Conservation (phyloP, 2,113 vertebrate species). For the Prolemur simus region DNA sequence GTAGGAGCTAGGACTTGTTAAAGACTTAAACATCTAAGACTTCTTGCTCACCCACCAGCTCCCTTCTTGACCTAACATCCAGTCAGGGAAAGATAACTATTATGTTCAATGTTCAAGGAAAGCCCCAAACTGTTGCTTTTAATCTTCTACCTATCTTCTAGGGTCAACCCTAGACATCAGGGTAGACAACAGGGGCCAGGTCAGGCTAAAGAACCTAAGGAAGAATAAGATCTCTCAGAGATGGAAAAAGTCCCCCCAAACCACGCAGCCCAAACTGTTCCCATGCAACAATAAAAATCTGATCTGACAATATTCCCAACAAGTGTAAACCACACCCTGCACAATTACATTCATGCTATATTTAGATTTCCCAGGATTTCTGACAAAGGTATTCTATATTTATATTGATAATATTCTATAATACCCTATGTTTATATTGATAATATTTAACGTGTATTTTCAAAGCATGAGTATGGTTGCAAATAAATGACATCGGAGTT, state of each 20-base stretch:
- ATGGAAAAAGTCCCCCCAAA: neutral
- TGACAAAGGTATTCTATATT: neutral
- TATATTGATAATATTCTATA: neutral
- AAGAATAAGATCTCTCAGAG: neutral
- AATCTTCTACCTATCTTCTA: neutral
- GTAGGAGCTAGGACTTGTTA: neutral
- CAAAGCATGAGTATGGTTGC: neutral
- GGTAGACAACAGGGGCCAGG: neutral
- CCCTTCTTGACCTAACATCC: neutral
- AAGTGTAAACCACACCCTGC: neutral
- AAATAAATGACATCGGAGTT: neutral
- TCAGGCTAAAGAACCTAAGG: neutral
- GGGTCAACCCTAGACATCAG: neutral
- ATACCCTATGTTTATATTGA: neutral
- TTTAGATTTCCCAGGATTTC: neutral
- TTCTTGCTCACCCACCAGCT: neutral
- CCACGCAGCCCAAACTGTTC: neutral
- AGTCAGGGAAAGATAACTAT: neutral
- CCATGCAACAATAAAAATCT: neutral
- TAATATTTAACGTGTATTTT: neutral
- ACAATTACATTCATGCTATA: neutral
- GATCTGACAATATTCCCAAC: neutral
- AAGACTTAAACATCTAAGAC: neutral
- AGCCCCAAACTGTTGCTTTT: neutral
- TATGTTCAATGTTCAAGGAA: neutral